Percentiles rank a stretch among this genome's conserved stretches.
Conservation (phyloP, 2,797 vertebrate species). For the Lateolabrax maculatus region DNA sequence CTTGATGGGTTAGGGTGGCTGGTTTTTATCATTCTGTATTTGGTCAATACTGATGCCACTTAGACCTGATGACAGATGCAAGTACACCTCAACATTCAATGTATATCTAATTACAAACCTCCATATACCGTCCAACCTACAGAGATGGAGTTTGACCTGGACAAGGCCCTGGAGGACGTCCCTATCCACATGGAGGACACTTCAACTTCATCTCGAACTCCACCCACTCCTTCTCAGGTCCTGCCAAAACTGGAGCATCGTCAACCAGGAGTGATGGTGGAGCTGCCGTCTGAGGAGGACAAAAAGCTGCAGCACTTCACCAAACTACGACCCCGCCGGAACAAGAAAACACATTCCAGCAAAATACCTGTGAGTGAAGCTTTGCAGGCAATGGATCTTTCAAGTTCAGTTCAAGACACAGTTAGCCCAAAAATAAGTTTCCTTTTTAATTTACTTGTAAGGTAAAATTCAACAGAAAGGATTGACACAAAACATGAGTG, state of each 20-base stretch:
- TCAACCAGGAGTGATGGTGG: constrained; percentile 86
- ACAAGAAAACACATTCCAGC: constrained; percentile 93
- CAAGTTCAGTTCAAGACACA: neutral
- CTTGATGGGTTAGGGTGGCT: neutral
- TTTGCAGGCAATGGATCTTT: neutral
- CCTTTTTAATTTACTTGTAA: neutral
- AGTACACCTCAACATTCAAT: neutral
- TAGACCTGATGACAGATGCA: neutral
- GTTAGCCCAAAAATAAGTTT: neutral
- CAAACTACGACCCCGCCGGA: constrained; percentile 93
- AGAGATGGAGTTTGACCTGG: constrained; percentile 99
- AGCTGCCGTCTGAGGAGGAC: constrained; percentile 95
- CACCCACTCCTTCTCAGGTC: constrained; percentile 71
- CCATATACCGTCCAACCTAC: neutral
- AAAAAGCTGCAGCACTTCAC: constrained; percentile 97
- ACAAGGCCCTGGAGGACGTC: constrained; percentile 96
- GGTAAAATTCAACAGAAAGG: neutral
- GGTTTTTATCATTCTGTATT: neutral
- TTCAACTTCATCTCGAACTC: constrained; percentile 67
- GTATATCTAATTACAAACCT: neutral
- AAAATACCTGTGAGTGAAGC: constrained; percentile 91
- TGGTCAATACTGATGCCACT: neutral
- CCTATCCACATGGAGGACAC: constrained; percentile 93
- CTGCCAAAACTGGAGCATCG: constrained; percentile 86
- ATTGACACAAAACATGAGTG: neutral